Conservation (phyloP, 2,797 vertebrate genomes). For the Scolopax bukidnonensis region DNA sequence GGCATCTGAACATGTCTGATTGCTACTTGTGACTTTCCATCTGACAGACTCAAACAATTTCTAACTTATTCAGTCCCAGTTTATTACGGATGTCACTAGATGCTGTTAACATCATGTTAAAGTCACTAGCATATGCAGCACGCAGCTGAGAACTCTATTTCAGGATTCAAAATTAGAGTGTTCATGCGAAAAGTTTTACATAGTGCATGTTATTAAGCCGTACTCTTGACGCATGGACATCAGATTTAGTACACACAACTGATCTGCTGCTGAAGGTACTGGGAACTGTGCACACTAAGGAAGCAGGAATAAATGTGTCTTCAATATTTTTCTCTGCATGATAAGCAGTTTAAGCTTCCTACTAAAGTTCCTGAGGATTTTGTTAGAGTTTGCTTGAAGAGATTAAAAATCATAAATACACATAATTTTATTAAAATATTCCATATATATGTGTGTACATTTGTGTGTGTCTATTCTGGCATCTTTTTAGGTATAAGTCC, state of each 20-base stretch:
- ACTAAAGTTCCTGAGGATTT: background rate
- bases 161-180: background rate
- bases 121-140: background rate
- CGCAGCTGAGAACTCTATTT: background rate
- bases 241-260: rapidly evolving
- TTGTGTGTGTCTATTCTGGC: background rate
- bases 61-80: background rate
- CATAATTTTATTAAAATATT: background rate
- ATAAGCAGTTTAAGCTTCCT: background rate
- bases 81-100: background rate
- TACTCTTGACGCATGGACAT: rapidly evolving
- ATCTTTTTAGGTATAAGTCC: background rate
- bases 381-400: background rate
- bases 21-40: background rate
- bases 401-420: background rate
- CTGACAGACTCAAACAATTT: background rate
- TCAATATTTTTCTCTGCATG: background rate
- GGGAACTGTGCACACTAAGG: background rate
- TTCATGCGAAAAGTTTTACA: background rate
- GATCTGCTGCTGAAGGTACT: background rate
- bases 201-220: background rate
- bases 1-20: background rate
- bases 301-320: background rate
- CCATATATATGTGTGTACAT: background rate
- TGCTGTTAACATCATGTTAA: background rate